A percentile compares a stretch with the other conserved stretches of the same genome.
Conservation (phyloP, 2,888 invertebrate species). For the Acronicta leporina region DNA sequence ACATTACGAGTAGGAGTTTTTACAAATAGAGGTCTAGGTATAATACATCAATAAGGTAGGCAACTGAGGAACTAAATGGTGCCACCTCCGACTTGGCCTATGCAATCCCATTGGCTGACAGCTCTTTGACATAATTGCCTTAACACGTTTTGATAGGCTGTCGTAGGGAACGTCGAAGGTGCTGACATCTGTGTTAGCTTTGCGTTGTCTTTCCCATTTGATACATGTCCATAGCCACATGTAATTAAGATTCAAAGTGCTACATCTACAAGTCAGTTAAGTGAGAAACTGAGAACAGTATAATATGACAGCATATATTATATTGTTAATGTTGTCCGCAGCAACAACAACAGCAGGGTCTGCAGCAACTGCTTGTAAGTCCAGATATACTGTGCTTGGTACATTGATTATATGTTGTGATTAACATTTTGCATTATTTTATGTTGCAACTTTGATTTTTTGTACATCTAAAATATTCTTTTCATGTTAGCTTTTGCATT, state of each 20-base stretch:
- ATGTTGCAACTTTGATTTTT: slow-evolving; percentile 57
- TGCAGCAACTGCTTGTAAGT: slow-evolving; percentile 98
- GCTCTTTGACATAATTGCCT: too few relatives aligned
- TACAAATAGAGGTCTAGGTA: background rate
- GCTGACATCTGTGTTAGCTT: too few relatives aligned
- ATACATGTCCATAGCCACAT: too few relatives aligned
- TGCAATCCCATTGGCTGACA: too few relatives aligned
- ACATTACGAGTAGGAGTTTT: background rate
- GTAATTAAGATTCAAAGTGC: background rate
- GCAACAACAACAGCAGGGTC: slow-evolving; percentile 97
- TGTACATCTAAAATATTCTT: slow-evolving; percentile 37
- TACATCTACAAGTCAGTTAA: slow-evolving; percentile 4
- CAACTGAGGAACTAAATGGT: too few relatives aligned
- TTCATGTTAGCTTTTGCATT: slow-evolving; percentile 60
- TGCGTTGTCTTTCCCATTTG: too few relatives aligned
- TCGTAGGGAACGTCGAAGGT: too few relatives aligned
- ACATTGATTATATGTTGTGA: slow-evolving; percentile 79
- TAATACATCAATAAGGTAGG: background rate
- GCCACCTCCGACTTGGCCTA: too few relatives aligned
- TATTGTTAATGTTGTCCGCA: slow-evolving; percentile 85
- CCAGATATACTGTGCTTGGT: slow-evolving; percentile 77
- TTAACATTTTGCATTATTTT: slow-evolving; percentile 73
- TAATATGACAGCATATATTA: slow-evolving; percentile 49
- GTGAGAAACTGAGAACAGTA: slow-evolving; percentile 15
- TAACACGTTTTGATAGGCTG: too few relatives aligned